phyloP scores from a whole-genome alignment of 2,888 invertebrate genomes.

The Microplitis manilae region DNA sequence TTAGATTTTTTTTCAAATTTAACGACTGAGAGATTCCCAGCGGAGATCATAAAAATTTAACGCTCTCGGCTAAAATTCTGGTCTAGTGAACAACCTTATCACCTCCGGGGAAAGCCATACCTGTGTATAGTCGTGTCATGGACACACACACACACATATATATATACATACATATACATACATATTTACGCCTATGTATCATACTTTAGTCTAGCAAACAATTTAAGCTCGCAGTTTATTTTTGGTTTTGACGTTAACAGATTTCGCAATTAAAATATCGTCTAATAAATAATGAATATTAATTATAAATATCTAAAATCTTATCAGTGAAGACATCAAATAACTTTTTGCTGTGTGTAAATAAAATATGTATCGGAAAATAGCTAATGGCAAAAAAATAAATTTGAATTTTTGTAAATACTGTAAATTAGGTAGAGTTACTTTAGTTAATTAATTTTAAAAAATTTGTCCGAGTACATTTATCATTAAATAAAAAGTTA shows the following conservation, averaged over 20 bases:
- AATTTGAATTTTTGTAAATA: no score
- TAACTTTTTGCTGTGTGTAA: no score
- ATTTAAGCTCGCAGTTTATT: background rate
- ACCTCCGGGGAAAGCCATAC: slow-evolving; percentile 6
- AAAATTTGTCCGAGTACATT: no score
- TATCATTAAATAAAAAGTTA: background rate
- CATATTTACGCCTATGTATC: background rate
- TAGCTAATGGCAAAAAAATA: no score
- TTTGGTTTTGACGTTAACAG: background rate
- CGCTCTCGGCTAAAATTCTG: slow-evolving; percentile 19
- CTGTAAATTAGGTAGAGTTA: no score
- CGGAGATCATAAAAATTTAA: slow-evolving; percentile 20
- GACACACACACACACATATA: background rate
- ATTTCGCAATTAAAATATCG: background rate
- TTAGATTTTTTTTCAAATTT: background rate
- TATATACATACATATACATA: no score
- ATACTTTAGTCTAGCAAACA: background rate
- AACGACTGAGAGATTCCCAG: slow-evolving; percentile 4
- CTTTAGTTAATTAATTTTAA: no score
- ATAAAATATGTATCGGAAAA: no score
- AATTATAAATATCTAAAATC: background rate
- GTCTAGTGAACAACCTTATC: slow-evolving; percentile 22
- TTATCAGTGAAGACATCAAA: no score
- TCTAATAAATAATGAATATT: background rate
- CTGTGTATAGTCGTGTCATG: background rate